These are phyloP conservation scores for Sciurus carolinensis DNA, from an alignment of 2,797 vertebrate species.

Conservation along the genomic window DNA sequence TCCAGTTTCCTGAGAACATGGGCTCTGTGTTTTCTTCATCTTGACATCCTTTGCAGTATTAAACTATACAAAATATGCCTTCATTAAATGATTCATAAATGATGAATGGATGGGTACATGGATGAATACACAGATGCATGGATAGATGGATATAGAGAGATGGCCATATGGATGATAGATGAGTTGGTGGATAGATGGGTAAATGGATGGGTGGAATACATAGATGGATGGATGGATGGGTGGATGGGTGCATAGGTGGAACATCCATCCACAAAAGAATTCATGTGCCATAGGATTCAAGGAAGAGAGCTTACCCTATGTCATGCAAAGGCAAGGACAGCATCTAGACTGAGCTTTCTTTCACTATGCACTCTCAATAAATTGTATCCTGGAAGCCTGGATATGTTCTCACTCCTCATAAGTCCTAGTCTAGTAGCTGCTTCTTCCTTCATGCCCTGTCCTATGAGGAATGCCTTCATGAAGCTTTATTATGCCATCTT, in stretches of 20 bases:
- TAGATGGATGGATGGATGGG: not conserved
- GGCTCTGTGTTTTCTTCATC: not conserved
- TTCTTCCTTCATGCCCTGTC: not conserved
- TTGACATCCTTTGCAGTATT: not conserved
- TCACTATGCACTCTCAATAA: not conserved
- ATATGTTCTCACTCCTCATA: not conserved
- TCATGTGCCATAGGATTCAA: not conserved
- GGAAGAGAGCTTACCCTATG: not conserved
- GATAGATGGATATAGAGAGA: not conserved
- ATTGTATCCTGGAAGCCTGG: not conserved
- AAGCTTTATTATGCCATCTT: not conserved
- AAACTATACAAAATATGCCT: not conserved
- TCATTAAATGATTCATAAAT: not conserved
- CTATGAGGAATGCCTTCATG: not conserved
- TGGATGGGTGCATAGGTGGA: not conserved
- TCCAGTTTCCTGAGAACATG: not conserved
- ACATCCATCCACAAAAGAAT: slow-evolving; percentile 5
- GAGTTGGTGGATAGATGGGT: not conserved
- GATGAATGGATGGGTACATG: not conserved
- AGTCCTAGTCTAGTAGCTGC: not conserved
- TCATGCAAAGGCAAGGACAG: not conserved
- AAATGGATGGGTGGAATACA: not conserved
- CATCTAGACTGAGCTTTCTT: not conserved
- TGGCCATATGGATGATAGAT: not conserved
- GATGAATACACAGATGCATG: not conserved